These are phyloP conservation scores for Sminthurinus aureus DNA, from an alignment of 2,888 invertebrate species.

Conservation along the genomic window DNA sequence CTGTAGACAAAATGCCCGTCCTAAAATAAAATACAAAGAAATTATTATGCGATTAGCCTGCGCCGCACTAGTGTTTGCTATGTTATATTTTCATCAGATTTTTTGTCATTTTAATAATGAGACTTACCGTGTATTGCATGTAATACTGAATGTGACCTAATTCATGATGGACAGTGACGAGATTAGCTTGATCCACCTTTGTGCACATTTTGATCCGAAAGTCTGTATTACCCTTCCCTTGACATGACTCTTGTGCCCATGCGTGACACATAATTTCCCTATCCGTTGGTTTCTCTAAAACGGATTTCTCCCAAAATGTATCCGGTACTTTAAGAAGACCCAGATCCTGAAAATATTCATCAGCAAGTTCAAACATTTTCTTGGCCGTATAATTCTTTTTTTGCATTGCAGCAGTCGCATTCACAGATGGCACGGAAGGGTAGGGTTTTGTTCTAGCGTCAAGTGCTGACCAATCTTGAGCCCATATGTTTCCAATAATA, in stretches of 20 bases:
- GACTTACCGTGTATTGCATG: slow-evolving; percentile 76
- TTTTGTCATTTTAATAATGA: no score
- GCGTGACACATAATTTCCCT: slow-evolving; percentile 72
- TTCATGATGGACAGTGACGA: slow-evolving; percentile 73
- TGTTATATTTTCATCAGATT: no score
- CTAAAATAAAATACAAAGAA: no score
- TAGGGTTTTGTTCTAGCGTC: slow-evolving; percentile 79
- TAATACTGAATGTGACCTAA: slow-evolving; percentile 84
- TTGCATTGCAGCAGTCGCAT: slow-evolving; percentile 80
- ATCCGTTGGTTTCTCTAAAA: slow-evolving; percentile 79
- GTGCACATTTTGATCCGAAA: slow-evolving; percentile 74
- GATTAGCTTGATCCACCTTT: slow-evolving; percentile 66
- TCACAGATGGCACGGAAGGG: slow-evolving; percentile 73
- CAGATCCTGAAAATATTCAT: slow-evolving; percentile 82
- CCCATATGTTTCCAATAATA: slow-evolving; percentile 77
- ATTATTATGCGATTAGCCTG: no score
- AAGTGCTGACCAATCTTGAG: slow-evolving; percentile 80
- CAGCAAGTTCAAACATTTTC: slow-evolving; percentile 79
- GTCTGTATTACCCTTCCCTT: slow-evolving; percentile 27
- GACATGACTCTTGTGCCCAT: slow-evolving; percentile 85
- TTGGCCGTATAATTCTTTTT: slow-evolving; percentile 61
- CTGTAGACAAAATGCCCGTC: slow-evolving; percentile 68
- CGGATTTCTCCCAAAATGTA: slow-evolving; percentile 84
- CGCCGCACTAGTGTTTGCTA: no score
- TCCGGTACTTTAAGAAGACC: slow-evolving; percentile 81